A percentile compares a stretch with the other conserved stretches of the same genome.
Evolutionary conservation across 2,797 vertebrate genomes (phyloP).

Genomic region (Chelon auratus): DNA sequence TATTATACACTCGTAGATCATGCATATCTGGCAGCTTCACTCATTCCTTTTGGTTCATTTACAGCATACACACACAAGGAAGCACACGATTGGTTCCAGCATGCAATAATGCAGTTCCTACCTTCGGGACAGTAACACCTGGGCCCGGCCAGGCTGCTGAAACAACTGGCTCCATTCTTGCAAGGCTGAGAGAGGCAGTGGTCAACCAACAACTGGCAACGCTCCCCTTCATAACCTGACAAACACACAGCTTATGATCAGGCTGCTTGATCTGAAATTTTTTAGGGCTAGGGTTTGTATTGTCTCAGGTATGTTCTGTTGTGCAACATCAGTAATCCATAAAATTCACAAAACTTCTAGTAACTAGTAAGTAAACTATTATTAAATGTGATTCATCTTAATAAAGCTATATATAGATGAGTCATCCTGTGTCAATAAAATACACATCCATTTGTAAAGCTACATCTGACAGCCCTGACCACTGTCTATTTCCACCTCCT

Average conservation of each 20-base stretch:
- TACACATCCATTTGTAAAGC: not conserved
- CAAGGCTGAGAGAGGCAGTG: conserved; percentile 92
- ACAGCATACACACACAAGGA: not conserved
- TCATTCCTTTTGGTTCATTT: conserved; percentile 7
- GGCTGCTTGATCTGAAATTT: not conserved
- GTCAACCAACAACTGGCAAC: conserved; percentile 91
- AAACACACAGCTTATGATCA: conserved; percentile 27
- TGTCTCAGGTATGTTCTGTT: not conserved
- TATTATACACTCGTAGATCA: not conserved
- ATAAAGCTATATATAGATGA: not conserved
- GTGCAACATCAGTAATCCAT: not conserved
- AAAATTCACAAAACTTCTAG: no score
- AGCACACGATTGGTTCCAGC: conserved; percentile 7
- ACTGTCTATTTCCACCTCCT: not conserved
- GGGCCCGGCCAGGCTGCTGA: conserved; percentile 88
- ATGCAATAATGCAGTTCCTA: conserved; percentile 66
- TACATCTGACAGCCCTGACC: not conserved
- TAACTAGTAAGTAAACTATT: no score
- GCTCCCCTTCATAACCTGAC: conserved; percentile 92
- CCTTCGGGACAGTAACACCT: conserved; percentile 94
- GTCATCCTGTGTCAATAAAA: not conserved
- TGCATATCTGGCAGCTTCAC: conserved; percentile 13
- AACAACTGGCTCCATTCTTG: conserved; percentile 92
- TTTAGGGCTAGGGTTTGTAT: no score
- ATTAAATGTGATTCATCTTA: no score